These are phyloP conservation scores for Phalanger gymnotis DNA, from an alignment of 2,797 vertebrate species.

Conservation along the genomic window DNA sequence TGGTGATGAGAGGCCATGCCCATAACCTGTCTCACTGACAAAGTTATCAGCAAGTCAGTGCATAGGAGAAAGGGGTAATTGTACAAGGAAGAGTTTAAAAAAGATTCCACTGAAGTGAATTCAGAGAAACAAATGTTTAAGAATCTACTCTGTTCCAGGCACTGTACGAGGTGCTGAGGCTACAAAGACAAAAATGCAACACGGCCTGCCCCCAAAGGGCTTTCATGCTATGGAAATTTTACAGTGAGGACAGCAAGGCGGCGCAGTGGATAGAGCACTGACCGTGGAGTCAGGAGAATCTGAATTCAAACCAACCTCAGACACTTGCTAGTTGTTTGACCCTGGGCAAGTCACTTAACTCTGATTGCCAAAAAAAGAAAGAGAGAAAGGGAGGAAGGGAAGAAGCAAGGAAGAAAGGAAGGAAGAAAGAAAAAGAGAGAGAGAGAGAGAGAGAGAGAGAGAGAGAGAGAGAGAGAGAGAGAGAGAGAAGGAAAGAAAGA, in stretches of 20 bases:
- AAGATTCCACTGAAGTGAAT: not conserved
- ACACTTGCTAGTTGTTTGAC: too few species aligned
- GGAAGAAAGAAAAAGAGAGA: too few species aligned
- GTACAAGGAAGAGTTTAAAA: not conserved
- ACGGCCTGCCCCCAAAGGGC: not conserved
- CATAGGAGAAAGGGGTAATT: not conserved
- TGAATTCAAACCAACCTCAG: too few species aligned
- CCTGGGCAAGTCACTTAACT: too few species aligned
- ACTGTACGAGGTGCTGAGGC: not conserved
- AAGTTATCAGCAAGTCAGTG: not conserved
- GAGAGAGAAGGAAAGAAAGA: too few species aligned
- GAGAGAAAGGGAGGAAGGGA: too few species aligned
- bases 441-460: too few species aligned
- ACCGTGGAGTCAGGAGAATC: too few species aligned
- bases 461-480: too few species aligned
- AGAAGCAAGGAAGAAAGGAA: too few species aligned
- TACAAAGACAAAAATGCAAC: not conserved
- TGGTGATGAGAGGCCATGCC: not conserved
- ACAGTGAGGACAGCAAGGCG: not conserved
- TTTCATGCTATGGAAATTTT: not conserved
- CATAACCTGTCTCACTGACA: not conserved
- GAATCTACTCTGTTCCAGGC: not conserved
- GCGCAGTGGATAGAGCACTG: not conserved
- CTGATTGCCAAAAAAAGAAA: too few species aligned
- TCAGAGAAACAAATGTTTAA: not conserved